Conservation (phyloP, 2,113 vertebrate genomes). For the Anguilla japonica region DNA sequence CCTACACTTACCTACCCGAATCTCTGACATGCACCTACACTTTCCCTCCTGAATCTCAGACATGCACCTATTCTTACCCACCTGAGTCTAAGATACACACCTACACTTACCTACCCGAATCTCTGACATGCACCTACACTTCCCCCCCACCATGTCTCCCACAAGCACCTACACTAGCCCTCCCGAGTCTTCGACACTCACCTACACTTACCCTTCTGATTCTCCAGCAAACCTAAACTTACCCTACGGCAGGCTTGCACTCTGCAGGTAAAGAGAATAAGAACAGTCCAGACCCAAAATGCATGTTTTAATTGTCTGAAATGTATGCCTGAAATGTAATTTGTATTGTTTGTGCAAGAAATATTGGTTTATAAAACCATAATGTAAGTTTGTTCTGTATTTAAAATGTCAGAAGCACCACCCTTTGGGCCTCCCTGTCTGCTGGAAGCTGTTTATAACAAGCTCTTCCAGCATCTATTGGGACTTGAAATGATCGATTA, state of each 20-base stretch:
- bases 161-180: background rate
- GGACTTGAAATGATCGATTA: slow-evolving; percentile 76
- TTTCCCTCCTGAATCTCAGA: no score
- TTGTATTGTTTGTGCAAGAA: background rate
- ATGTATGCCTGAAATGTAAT: background rate
- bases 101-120: slow-evolving; percentile 60
- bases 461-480: slow-evolving; percentile 68
- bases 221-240: background rate
- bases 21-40: no score
- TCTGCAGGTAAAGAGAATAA: slow-evolving; percentile 42
- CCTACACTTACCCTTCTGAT: background rate
- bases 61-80: no score
- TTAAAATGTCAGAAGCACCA: background rate
- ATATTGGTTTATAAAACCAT: background rate
- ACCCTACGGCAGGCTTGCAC: background rate
- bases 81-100: slow-evolving; percentile 37
- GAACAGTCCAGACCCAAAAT: background rate
- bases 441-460: slow-evolving; percentile 55
- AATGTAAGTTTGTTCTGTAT: background rate
- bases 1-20: no score
- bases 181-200: slow-evolving; percentile 55
- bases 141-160: slow-evolving; percentile 33
- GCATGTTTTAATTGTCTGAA: background rate
- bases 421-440: background rate
- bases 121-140: slow-evolving; percentile 47